Base-by-base conservation (phyloP, 2,888 invertebrate species). In the Megamerina dolium region DNA sequence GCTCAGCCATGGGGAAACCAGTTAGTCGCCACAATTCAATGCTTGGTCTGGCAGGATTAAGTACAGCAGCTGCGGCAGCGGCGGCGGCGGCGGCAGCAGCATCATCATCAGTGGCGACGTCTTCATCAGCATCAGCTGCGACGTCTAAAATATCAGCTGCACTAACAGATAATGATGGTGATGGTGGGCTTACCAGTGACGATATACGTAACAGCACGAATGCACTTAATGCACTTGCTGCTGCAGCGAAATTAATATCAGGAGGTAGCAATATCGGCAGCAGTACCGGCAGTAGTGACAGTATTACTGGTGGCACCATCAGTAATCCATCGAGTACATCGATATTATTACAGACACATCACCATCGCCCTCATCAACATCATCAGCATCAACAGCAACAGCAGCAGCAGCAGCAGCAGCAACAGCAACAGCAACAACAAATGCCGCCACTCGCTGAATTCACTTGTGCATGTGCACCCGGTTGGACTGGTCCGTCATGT, bases 401-500 rank as follows among this genome's bases (percentile, higher is more conserved):
- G 45, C 43, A 43, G 32, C 45, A 49, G 39, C 36, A 49, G 32
- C 43, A 48, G 27, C 49, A 45, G 38, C 49, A 54, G 34, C 50
- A 51, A 39, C 45, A 50, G 43, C 47, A 48, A 43, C 35, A 41
- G 20, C 50, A 53, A 32, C 56, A 57, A 40, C 53, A 55, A 56
- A 48, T 51, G 49, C 62, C 64, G 53, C 64, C 68, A 40, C 56
- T 61, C 41, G 74, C 74, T 40, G 80, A 79, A 55, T 89, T 83
- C 70, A 75, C 74, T 51, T 93, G 93, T 74, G 78, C 81, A 40
- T 93, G 93, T 73, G 78, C 81, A 41, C 76, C 83, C 16, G 92
- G 92, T 60, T 92, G 89, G 85, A 79, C 83, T 37, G 92, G 92
- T 47, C 75, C 81, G 45, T 82, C 81, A 52, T 91, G 91, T 73